These are phyloP conservation scores for Sebastes itinus DNA, from an alignment of 2,797 vertebrate genomes.

Conservation along the genomic window DNA sequence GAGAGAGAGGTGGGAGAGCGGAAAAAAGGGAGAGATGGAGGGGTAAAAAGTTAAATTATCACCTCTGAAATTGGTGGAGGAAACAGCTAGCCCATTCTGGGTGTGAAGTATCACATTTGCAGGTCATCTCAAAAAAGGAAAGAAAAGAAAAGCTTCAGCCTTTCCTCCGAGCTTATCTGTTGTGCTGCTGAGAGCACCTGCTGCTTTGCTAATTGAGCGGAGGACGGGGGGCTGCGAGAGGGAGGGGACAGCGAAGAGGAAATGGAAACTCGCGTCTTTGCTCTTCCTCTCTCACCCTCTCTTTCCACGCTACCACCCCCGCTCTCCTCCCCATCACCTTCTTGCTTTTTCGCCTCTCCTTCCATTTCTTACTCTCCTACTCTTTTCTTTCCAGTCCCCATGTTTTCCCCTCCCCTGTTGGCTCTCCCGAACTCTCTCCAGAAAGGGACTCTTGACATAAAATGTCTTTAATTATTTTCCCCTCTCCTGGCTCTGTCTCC, in stretches of 20 bases:
- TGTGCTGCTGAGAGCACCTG: constrained; percentile 90
- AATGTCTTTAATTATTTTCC: constrained; percentile 91
- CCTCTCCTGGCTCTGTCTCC: constrained; percentile 77
- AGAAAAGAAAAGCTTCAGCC: constrained; percentile 80
- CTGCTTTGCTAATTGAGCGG: constrained; percentile 96
- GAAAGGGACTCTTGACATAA: constrained; percentile 90
- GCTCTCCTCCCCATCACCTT: constrained; percentile 45
- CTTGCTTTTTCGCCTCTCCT: constrained; percentile 43
- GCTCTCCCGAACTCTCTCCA: constrained; percentile 72
- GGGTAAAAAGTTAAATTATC: constrained; percentile 91
- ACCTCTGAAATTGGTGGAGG: constrained; percentile 93
- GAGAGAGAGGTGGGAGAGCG: neutral
- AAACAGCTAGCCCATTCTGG: constrained; percentile 89
- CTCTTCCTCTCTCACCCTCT: constrained; percentile 54
- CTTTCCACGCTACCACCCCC: constrained; percentile 27
- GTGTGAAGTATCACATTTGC: constrained; percentile 92
- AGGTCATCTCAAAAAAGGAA: constrained; percentile 87
- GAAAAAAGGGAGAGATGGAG: constrained; percentile 50
- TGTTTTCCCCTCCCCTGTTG: constrained; percentile 48
- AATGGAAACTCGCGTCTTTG: constrained; percentile 79
- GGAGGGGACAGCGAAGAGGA: constrained; percentile 64
- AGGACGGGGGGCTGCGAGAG: constrained; percentile 79
- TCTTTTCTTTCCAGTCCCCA: constrained; percentile 42
- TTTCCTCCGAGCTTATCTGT: constrained; percentile 86
- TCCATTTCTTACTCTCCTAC: constrained; percentile 42